A percentile compares a stretch with the other conserved stretches of the same genome.
Evolutionary conservation across 2,797 vertebrate species (phyloP).

Genomic region (Sebastes kiyomatsui): DNA sequence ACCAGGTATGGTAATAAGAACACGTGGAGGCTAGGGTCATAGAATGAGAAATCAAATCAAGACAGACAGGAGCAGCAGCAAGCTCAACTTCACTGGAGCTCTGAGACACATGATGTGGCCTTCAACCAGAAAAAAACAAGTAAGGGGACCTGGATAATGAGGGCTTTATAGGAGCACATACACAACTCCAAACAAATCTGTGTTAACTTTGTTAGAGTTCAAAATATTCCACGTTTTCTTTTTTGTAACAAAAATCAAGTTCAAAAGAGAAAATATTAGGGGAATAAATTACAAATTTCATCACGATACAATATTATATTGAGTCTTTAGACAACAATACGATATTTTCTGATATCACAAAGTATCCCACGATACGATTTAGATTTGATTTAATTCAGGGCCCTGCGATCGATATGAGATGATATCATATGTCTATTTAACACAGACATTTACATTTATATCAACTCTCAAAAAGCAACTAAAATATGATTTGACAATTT

Average conservation of each 20-base stretch:
- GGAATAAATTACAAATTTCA: too few species aligned
- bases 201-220: background rate
- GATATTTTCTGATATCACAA: too few species aligned
- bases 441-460: too few species aligned
- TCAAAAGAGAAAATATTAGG: background rate
- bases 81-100: background rate
- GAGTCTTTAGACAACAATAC: fast-evolving
- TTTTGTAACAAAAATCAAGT: background rate
- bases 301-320: too few species aligned
- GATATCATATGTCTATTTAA: too few species aligned
- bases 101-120: background rate
- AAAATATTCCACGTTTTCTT: background rate
- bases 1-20: background rate
- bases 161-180: background rate
- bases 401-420: too few species aligned
- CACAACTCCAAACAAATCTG: background rate
- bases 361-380: too few species aligned
- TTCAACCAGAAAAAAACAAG: conserved; percentile 4
- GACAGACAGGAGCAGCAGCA: background rate
- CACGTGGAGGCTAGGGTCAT: background rate
- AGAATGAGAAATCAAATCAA: background rate
- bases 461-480: too few species aligned
- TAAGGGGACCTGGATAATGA: background rate
- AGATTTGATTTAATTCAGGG: too few species aligned
- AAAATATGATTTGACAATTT: too few species aligned